A percentile compares a stretch with the other conserved stretches of the same genome.
Conservation (phyloP, 1,140 invertebrate species). For the Zaprionus tsacasi region DNA sequence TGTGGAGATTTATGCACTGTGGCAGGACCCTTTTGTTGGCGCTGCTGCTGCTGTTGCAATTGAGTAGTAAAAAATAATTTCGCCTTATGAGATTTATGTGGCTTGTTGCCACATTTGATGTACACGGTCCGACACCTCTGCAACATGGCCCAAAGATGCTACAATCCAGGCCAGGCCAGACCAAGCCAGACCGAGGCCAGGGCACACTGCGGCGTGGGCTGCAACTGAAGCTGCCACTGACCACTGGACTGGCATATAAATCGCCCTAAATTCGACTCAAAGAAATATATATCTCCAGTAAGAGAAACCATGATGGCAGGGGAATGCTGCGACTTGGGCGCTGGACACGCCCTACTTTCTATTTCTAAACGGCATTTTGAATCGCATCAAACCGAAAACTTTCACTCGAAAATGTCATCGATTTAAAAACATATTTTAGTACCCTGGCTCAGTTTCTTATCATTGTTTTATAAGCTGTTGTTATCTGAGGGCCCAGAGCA, state of each 20-base stretch:
- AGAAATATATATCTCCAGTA: constrained; percentile 15
- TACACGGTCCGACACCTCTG: constrained; percentile 67
- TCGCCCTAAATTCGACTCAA: constrained; percentile 45
- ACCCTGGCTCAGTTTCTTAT: constrained; percentile 54
- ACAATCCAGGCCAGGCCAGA: constrained; percentile 7
- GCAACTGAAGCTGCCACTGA: constrained; percentile 1
- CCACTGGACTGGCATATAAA: constrained; percentile 63
- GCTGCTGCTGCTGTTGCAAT: constrained; percentile 63
- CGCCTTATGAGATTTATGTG: constrained; percentile 81
- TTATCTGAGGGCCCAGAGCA: constrained; percentile 16
- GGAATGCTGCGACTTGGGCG: not conserved
- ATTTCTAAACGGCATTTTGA: constrained; percentile 66
- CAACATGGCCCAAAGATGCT: constrained; percentile 47
- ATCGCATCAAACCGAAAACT: constrained; percentile 47
- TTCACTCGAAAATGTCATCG: constrained; percentile 76
- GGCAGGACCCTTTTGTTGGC: constrained; percentile 48
- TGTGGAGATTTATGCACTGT: constrained; percentile 60
- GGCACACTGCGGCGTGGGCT: constrained; percentile 19
- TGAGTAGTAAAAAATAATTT: constrained; percentile 83
- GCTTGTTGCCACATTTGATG: constrained; percentile 82
- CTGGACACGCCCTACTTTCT: constrained; percentile 75
- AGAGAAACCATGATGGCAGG: not conserved
- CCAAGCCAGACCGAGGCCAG: too few species aligned
- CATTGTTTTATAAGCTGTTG: constrained; percentile 17
- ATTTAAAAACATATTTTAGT: constrained; percentile 45